Evolutionary conservation across 1,140 invertebrate species (phyloP).

Genomic region (Diploscapter pachys): DNA sequence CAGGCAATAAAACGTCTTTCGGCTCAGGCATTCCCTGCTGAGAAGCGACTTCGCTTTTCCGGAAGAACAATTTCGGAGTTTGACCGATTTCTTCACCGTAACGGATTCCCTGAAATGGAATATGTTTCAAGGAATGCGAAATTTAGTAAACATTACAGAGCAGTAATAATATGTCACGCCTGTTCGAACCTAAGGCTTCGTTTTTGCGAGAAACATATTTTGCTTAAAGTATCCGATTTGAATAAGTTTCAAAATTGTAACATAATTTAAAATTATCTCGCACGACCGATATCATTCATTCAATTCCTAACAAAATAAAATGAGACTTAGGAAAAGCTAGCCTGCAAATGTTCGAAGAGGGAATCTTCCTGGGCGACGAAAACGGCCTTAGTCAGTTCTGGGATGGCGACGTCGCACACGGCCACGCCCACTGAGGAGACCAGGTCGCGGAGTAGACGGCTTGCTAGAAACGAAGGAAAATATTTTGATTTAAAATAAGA

Average conservation of each 20-base stretch:
- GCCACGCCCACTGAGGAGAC: conserved; percentile 17
- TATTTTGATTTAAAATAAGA: too few relatives aligned
- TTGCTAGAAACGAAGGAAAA: not conserved
- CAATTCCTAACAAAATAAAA: too few relatives aligned
- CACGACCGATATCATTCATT: too few relatives aligned
- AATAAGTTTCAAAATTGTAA: too few relatives aligned
- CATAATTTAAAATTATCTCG: too few relatives aligned
- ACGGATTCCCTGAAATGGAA: conserved; percentile 17
- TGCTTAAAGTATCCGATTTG: too few relatives aligned
- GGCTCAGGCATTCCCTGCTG: conserved; percentile 29
- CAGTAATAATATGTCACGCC: too few relatives aligned
- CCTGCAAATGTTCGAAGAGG: not conserved
- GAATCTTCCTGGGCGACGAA: conserved; percentile 18
- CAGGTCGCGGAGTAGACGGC: conserved; percentile 17
- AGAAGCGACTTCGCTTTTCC: conserved; percentile 16
- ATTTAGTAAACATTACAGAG: too few relatives aligned
- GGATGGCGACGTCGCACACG: conserved; percentile 10
- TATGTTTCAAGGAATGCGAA: too few relatives aligned
- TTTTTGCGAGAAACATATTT: too few relatives aligned
- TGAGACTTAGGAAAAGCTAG: too few relatives aligned
- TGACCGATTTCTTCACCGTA: conserved; percentile 42
- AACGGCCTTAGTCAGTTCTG: conserved; percentile 12
- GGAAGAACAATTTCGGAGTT: conserved; percentile 38
- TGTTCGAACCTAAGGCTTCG: not conserved
- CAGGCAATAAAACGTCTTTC: conserved; percentile 18